Evolutionary conservation across 2,113 vertebrate species (phyloP).

Genomic region (Sphaerodactylus townsendi): DNA sequence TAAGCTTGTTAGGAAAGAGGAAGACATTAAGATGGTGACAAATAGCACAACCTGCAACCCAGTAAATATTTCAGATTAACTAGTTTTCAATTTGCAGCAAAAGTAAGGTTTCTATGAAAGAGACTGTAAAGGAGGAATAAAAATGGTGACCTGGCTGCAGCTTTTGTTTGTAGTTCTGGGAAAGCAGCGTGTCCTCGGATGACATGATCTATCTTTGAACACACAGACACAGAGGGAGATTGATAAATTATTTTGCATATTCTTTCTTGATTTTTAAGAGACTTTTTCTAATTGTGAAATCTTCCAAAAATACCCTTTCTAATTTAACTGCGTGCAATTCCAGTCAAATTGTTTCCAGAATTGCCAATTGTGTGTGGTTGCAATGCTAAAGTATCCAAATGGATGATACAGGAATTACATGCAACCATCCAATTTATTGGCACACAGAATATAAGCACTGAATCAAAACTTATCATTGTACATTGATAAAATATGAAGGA

Average conservation of each 20-base stretch:
- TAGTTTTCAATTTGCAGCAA: neutral
- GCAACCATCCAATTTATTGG: neutral
- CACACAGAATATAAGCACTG: neutral
- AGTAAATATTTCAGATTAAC: constrained; percentile 3
- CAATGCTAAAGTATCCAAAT: neutral
- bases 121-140: neutral
- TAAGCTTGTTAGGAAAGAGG: constrained; percentile 12
- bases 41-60: neutral
- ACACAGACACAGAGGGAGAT: constrained; percentile 28
- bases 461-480: neutral
- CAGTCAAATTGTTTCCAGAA: neutral
- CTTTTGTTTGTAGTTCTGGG: constrained; percentile 81
- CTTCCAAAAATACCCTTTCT: neutral
- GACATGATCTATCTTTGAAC: constrained; percentile 89
- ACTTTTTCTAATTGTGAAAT: neutral
- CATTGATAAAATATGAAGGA: neutral
- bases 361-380: neutral
- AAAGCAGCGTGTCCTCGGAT: constrained; percentile 86
- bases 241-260: constrained; percentile 6
- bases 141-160: constrained; percentile 78
- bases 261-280: neutral
- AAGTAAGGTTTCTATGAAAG: neutral
- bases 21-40: neutral
- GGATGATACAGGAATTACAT: neutral
- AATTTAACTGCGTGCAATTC: neutral